These are phyloP conservation scores for Carassius gibelio DNA, from an alignment of 2,113 vertebrate genomes.

Conservation along the genomic window DNA sequence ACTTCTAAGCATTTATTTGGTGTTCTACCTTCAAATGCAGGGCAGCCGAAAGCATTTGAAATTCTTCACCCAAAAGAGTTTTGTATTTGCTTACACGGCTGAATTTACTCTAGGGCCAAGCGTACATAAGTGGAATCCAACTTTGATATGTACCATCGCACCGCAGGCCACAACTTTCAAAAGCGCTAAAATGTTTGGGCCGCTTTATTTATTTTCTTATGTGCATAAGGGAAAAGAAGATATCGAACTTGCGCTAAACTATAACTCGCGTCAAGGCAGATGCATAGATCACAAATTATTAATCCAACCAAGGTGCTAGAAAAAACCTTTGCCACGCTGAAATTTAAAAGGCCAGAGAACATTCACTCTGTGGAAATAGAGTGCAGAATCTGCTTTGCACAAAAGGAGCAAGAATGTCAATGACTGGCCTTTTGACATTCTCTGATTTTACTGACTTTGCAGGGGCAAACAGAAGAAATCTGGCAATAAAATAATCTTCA, in stretches of 20 bases:
- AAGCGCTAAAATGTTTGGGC: not conserved
- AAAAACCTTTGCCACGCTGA: not conserved
- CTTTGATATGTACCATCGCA: conserved; percentile 33
- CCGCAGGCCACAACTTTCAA: conserved; percentile 9
- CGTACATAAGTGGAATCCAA: conserved; percentile 15
- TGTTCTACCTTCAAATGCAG: conserved; percentile 50
- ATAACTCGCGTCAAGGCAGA: not conserved
- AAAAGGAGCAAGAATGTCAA: conserved; percentile 19
- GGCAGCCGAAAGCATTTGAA: conserved; percentile 36
- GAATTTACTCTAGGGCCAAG: conserved; percentile 31
- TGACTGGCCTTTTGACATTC: conserved; percentile 1
- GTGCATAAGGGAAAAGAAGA: not conserved
- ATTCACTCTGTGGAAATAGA: not conserved
- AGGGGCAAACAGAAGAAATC: conserved; percentile 1
- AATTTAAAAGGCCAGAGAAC: conserved; percentile 5
- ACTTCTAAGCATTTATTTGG: conserved; percentile 42
- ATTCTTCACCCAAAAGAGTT: conserved; percentile 32
- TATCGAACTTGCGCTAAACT: not conserved
- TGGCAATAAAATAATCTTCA: not conserved
- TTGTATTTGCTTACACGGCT: conserved; percentile 47
- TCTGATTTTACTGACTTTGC: not conserved
- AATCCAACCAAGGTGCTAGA: not conserved
- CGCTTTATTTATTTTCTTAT: not conserved
- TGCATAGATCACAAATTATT: conserved; percentile 21
- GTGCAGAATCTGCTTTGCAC: not conserved